Evolutionary conservation across 37 sponge, comb jelly and placozoan species (phyloP), one percentile per base, ranked within the genome.

Genomic region (Dysidea cf. avara): DNA sequence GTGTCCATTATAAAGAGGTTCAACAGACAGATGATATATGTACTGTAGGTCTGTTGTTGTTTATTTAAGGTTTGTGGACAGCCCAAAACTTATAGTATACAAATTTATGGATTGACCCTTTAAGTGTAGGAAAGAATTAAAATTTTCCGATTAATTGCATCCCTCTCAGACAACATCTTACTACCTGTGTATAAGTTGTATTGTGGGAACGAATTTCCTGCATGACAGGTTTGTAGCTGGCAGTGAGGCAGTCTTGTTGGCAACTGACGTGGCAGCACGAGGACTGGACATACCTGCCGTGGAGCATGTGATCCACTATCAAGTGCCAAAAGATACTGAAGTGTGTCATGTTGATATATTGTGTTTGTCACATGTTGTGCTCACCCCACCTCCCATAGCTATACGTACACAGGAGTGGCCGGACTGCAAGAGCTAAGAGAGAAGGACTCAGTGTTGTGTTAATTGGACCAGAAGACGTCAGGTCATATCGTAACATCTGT

Each of bases 401-500:
- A 58, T 99, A 99, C 60, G 96, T 99, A 0, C 99, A 99, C 60
- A 64, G 99, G 12, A 91, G 96, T 84, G 99, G 99, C 18, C 74
- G 99, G 14, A 99, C 99, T 28, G 99, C 99, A n/a, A 74, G 99
- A 12, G 94, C 89, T 2, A 36, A 66, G 40, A 71, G 40, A 47
- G 90, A 87, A 40, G 99, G 99, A 1, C 67, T 92, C 30, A 99
- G 96, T 52, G 71, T 99, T 36, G 64, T 91, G 69, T 71, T 99
- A 16, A 83, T 99, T 16, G 88, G 88, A 11, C 99, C 99, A 2
- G 83, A 90, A 64, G 99, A 96, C 33, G 16, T 89, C 35, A 65
- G 55, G 25, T 40, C 69, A 0, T 96, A 96, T 56, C 47, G 38
- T 7, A 81, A 74, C 46, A 96, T 96, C 24, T 80, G 90, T 53